Evolutionary conservation across 2,888 invertebrate genomes (phyloP), one percentile per base, ranked within the genome.

Genomic region (Andrena flavipes): DNA sequence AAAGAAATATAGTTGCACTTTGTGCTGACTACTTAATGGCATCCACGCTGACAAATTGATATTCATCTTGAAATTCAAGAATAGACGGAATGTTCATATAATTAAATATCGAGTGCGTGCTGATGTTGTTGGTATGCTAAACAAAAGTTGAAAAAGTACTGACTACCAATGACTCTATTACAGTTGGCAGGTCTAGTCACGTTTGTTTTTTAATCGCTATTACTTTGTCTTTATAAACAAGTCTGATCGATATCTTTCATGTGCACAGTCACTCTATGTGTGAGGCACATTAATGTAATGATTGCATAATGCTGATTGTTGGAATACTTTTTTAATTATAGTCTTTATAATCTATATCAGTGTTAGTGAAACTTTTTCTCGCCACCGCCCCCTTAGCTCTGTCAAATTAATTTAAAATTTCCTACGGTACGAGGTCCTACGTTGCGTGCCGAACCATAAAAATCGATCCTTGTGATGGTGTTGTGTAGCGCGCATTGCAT

Each of bases 1-100:
- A 86, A 86, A 35, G 72, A 78, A 2, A 82, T 82, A 48, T 86
- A 85, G 62, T 16, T 62, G 8, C 16, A 20, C 35, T 42, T 1
- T 16, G 2, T 23, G 10, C 23, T 16, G 8, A 26, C 23, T 23
- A 3, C 8, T 16, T 51, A 30, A 81, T 23, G 10, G 49, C 20
- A 35, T 71, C 23, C 51, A 6, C 20, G 4, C 20, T 33, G 10
- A 35, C 20, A 51, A 49, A 54, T 54, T 26, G 1, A n/a, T 56
- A 10, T n/a, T 29, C 29, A 23, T 6, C 10, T 69, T 48, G 20
- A 5, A 20, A 42, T 29, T 16, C n/a, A 5, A 20, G 42, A 56
- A 6, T 23, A 10, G 51, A 16, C 8, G 1, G 26, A 13, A 59
- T 20, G 48, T 23, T 49, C 30, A 26, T 10, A 29, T 13, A 10